Base-by-base conservation (phyloP, 2,888 invertebrate genomes). In the Clistopyga incitator region DNA sequence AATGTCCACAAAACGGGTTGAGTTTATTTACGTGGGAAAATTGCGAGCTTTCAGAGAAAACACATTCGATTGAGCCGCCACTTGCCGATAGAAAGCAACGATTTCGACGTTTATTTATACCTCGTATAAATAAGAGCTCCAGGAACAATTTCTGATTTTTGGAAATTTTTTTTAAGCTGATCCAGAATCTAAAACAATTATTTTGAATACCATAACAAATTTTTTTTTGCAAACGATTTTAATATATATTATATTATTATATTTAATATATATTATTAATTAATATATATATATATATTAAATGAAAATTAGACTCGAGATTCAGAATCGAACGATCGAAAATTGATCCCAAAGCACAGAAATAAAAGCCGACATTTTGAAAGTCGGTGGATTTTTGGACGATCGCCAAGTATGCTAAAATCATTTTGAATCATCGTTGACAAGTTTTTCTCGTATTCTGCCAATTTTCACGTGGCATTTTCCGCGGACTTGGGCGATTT, bases 381-480 rank as follows among this genome's bases (percentile, higher is more conserved):
- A 8, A 20, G 25, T 34, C 34, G 38, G 18, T 42, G 54, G 10
- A 11, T 29, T 54, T 34, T 70, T 70, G 70, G 70, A 70, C 42
- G 11, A 70, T 23, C 38, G 70, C 70, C 70, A 70, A 52, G 38
- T 70, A 52, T 10, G 34, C 34, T 34, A 61, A 38, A 61, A 61
- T 61, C 18, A 61, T 34, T 61, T 38, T 61, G 61, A 61, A 61
- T 61, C 29, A 61, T 3, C 10, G 29, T 25, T 6, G 61, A 61
- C 29, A 54, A 54, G n/a, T 71, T 52, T 23, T 42, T 42, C n/a
- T 42, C 34, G 61, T n/a, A 6, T 6, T 71, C 54, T 50, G 52
- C 52, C 38, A 38, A 70, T 70, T 54, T 54, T 34, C 52, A 20
- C 38, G n/a, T 54, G 52, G 15, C 54, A 56, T 56, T 56, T 56